Evolutionary conservation across 1,140 invertebrate genomes (phyloP), one percentile per base, ranked within the genome.

Genomic region (Yoshiicerus persimilis): DNA sequence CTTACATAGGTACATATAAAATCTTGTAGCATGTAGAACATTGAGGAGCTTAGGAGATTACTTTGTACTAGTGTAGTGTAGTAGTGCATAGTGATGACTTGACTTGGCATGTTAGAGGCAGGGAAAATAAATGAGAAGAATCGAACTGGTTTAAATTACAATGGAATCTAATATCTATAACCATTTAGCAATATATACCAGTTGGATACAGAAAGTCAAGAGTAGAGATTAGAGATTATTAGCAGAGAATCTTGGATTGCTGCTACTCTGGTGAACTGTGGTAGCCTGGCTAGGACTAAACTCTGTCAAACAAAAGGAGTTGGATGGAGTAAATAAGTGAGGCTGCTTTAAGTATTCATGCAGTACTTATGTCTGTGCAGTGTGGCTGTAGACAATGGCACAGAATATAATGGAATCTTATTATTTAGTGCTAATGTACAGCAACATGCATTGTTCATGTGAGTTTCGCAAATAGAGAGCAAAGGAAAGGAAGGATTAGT

Each of bases 101-200:
- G 20, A n/a, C 8, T 47, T 70, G 64, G 27, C 27, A 70, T 70
- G 75, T 80, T 36, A 38, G 32, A 80, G 34, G 75, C 75, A 20
- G 34, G 16, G 32, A 32, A 36, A 80, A 80, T 34, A 80, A 80
- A 80, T 80, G 75, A 36, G 75, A 36, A 80, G 32, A 80, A 80
- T 80, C 75, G 75, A 80, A 80, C 75, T 80, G 75, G 75, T 80
- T 80, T 80, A 80, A 80, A 80, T 80, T 80, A 32, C 75, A 80
- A 80, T 34, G 32, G 16, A 13, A 80, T 80, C 16, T 36, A 36
- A 36, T 70, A 32, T 32, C 2, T 70, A 70, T 11, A 56, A 56
- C 13, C 47, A 56, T 56, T 56, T 56, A 56, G 47, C 64, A 66
- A 30, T 27, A 66, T 66, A 25, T 30, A n/a, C 25, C 9, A 25